Conservation (phyloP, 2,113 vertebrate genomes). For the Alaudala cheleensis region DNA sequence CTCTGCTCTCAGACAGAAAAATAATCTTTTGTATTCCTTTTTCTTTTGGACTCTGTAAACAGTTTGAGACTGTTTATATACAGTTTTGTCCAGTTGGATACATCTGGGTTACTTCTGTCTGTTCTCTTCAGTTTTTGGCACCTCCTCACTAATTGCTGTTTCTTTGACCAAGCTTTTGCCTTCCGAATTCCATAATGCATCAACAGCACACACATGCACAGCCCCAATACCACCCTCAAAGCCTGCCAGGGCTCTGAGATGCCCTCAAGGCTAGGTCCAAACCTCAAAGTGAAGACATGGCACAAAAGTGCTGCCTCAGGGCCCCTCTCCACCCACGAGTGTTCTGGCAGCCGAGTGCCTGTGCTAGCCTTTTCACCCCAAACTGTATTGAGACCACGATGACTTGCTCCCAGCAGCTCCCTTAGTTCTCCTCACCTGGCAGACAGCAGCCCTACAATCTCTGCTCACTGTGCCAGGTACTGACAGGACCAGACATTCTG, state of each 20-base stretch:
- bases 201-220: not conserved
- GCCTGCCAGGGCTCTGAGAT: not conserved
- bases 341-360: fast-evolving
- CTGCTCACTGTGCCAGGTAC: not conserved
- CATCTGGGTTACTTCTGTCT: not conserved
- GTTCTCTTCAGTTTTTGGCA: not conserved
- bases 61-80: not conserved
- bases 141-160: not conserved
- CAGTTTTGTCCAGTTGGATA: not conserved
- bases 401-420: not conserved
- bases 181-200: not conserved
- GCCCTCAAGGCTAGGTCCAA: not conserved
- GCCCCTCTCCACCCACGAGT: not conserved
- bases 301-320: not conserved
- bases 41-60: not conserved
- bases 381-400: not conserved
- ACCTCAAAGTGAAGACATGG: not conserved
- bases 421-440: not conserved
- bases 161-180: not conserved
- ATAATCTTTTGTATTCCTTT: not conserved
- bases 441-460: not conserved
- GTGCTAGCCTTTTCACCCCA: not conserved
- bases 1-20: not conserved
- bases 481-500: not conserved
- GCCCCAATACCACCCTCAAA: not conserved